These are phyloP conservation scores for Drosophila navojoa DNA, from an alignment of 1,140 invertebrate species.

Conservation along the genomic window DNA sequence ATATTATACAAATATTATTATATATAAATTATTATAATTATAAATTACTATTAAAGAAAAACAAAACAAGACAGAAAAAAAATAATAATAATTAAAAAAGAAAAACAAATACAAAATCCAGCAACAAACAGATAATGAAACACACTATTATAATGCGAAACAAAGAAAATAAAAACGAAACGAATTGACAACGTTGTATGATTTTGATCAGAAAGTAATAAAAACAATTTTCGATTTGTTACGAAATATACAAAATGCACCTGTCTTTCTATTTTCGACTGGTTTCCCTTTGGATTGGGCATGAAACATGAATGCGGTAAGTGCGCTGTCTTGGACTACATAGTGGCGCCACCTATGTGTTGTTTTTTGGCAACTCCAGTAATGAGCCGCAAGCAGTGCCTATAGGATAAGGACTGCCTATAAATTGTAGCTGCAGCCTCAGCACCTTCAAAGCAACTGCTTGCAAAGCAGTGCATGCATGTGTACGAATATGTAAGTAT, in stretches of 20 bases:
- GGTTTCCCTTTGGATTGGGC: too few species aligned
- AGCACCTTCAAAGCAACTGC: too few species aligned
- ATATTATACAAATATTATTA: constrained; percentile 83
- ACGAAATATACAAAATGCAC: constrained; percentile 81
- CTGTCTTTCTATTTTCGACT: constrained; percentile 30
- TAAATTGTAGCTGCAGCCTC: too few species aligned
- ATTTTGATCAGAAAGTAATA: constrained; percentile 84
- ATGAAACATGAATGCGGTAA: too few species aligned
- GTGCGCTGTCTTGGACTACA: too few species aligned
- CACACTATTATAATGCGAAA: constrained; percentile 17
- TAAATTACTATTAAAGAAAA: constrained; percentile 77
- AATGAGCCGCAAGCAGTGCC: too few species aligned
- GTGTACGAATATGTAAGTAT: too few species aligned
- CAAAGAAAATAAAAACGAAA: constrained; percentile 48
- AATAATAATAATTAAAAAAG: constrained; percentile 41
- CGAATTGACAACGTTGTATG: constrained; percentile 84
- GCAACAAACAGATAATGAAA: constrained; percentile 58
- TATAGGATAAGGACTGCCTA: too few species aligned
- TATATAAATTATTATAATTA: constrained; percentile 82
- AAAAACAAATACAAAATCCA: constrained; percentile 46
- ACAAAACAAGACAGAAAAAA: constrained; percentile 48
- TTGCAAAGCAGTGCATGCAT: too few species aligned
- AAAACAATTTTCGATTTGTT: constrained; percentile 84
- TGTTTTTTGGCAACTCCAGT: too few species aligned
- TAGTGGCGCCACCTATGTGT: too few species aligned